phyloP scores from a whole-genome alignment of 2,113 vertebrate species.

The Pithys albifrons region DNA sequence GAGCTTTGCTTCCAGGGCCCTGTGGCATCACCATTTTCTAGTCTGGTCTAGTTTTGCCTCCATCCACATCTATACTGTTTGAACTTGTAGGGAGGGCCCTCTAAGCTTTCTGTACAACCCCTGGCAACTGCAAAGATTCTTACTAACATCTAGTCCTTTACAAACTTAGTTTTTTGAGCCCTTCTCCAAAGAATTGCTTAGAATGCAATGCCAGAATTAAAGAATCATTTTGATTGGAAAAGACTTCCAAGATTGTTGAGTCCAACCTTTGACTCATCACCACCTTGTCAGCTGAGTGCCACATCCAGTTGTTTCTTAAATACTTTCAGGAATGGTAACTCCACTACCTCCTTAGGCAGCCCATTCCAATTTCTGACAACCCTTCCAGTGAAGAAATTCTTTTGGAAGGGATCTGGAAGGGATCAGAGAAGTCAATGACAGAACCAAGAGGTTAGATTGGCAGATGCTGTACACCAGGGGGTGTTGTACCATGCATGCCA shows the following conservation, averaged over 20 bases:
- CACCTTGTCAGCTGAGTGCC: background rate
- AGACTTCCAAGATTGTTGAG: background rate
- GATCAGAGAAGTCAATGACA: fast-evolving
- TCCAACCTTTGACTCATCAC: background rate
- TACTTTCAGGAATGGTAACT: background rate
- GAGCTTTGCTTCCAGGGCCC: background rate
- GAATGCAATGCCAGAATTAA: background rate
- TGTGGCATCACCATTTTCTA: background rate
- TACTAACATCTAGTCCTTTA: background rate
- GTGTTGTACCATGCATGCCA: fast-evolving
- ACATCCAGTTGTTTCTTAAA: background rate
- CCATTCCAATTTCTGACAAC: background rate
- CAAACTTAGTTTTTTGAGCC: background rate
- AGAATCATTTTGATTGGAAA: background rate
- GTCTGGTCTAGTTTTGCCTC: background rate
- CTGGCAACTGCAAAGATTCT: background rate
- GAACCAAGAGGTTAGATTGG: background rate
- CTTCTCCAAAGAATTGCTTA: background rate
- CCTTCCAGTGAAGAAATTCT: background rate
- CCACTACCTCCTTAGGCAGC: background rate
- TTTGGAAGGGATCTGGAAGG: background rate
- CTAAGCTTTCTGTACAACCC: background rate
- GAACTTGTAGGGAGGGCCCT: background rate
- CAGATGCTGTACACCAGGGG: background rate
- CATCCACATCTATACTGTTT: background rate